These are phyloP conservation scores for Asobara japonica DNA, from an alignment of 1,140 invertebrate genomes.

Conservation along the genomic window DNA sequence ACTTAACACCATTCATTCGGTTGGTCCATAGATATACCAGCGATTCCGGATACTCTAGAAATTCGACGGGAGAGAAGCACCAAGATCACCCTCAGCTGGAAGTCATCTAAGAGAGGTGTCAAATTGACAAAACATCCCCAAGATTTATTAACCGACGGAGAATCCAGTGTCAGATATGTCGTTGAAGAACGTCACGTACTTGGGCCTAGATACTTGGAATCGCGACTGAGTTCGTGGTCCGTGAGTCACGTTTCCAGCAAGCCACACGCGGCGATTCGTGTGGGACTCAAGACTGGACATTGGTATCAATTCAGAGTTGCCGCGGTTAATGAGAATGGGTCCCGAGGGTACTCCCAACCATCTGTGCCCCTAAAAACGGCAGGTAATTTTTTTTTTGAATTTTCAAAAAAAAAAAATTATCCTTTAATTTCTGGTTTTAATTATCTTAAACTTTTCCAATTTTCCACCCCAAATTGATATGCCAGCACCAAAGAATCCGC, in stretches of 20 bases:
- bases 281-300: slow-evolving; percentile 72
- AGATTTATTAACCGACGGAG: slow-evolving; percentile 13
- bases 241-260: slow-evolving; percentile 61
- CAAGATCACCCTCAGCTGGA: slow-evolving; percentile 58
- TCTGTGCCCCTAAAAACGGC: slow-evolving; percentile 73
- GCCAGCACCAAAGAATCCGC: slow-evolving; percentile 72
- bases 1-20: not conserved
- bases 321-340: slow-evolving; percentile 76
- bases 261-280: slow-evolving; percentile 68
- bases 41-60: slow-evolving; percentile 58
- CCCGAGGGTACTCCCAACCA: slow-evolving; percentile 74
- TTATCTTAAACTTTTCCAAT: too few species aligned
- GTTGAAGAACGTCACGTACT: slow-evolving; percentile 70
- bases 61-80: slow-evolving; percentile 51
- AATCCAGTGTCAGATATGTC: slow-evolving; percentile 56
- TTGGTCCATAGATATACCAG: slow-evolving; percentile 58
- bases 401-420: slow-evolving; percentile 1
- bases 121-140: slow-evolving; percentile 10
- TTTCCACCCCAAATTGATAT: not conserved
- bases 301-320: slow-evolving; percentile 84
- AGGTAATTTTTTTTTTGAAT: slow-evolving; percentile 44
- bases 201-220: slow-evolving; percentile 65
- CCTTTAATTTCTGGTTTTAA: slow-evolving; percentile 15
- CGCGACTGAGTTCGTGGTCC: slow-evolving; percentile 67
- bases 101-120: slow-evolving; percentile 1